These are phyloP conservation scores for Taenaris catops DNA, from an alignment of 2,888 invertebrate genomes.

Conservation along the genomic window DNA sequence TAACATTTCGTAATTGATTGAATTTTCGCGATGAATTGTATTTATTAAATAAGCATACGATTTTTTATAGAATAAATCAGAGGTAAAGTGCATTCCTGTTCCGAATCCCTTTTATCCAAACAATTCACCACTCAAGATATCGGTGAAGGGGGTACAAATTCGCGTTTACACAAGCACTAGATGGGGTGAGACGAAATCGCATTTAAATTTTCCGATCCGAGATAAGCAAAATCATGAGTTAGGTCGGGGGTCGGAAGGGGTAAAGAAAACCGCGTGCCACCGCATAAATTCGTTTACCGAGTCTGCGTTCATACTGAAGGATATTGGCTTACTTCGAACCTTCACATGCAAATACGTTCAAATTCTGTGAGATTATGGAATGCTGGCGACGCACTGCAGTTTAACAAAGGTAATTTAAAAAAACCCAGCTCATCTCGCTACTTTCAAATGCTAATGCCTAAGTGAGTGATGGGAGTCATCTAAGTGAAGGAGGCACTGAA, in stretches of 20 bases:
- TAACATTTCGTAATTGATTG: no score
- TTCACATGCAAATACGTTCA: conserved; percentile 27
- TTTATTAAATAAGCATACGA: no score
- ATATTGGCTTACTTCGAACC: conserved; percentile 27
- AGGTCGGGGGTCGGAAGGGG: conserved; percentile 55
- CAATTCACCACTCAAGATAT: conserved; percentile 31
- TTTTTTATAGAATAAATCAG: no score
- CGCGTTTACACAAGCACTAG: conserved; percentile 51
- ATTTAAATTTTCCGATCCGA: conserved; percentile 72
- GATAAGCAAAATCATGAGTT: conserved; percentile 77
- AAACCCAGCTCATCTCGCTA: no score
- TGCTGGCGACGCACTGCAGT: no score
- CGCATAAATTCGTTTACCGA: conserved; percentile 67
- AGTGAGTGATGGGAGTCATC: no score
- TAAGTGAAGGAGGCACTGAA: no score
- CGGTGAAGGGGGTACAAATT: conserved; percentile 45
- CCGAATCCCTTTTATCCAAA: conserved; percentile 19
- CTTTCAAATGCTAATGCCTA: no score
- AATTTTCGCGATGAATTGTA: no score
- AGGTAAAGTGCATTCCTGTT: conserved; percentile 15
- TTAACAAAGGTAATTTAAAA: no score
- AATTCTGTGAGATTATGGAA: conserved; percentile 17
- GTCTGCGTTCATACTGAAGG: conserved; percentile 37
- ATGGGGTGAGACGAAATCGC: conserved; percentile 59
- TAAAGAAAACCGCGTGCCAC: conserved; percentile 70